Evolutionary conservation across 2,797 vertebrate species (phyloP).

Genomic region (Nannoperca australis): DNA sequence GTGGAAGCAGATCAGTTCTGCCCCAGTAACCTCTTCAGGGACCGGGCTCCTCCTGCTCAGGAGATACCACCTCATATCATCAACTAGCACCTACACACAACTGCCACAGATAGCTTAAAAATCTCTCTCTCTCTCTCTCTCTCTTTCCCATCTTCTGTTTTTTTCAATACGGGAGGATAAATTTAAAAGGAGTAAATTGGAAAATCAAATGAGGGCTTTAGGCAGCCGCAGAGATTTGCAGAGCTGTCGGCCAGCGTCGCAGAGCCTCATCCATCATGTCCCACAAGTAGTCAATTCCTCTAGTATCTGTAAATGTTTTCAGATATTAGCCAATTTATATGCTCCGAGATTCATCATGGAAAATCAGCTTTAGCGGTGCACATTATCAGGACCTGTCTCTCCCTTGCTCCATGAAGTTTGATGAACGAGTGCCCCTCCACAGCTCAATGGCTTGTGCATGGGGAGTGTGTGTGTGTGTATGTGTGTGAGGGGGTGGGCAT

Average conservation of each 20-base stretch:
- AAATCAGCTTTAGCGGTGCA: conserved; percentile 99
- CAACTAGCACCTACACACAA: conserved; percentile 77
- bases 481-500: conserved; percentile 26
- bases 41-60: conserved; percentile 88
- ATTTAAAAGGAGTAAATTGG: conserved; percentile 99
- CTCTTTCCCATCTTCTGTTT: conserved; percentile 61
- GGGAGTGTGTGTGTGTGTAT: conserved; percentile 53
- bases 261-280: conserved; percentile 99
- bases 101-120: conserved; percentile 61
- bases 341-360: conserved; percentile 99
- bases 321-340: conserved; percentile 99
- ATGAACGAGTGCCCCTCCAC: conserved; percentile 97
- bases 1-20: conserved; percentile 99
- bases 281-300: conserved; percentile 99
- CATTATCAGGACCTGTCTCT: conserved; percentile 95
- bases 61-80: conserved; percentile 80
- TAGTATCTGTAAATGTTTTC: conserved; percentile 99
- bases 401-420: conserved; percentile 99
- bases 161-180: conserved; percentile 93
- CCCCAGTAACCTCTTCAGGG: conserved; percentile 97
- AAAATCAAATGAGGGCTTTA: conserved; percentile 99
- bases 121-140: conserved; percentile 13
- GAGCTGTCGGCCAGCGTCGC: conserved; percentile 99
- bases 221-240: conserved; percentile 99
- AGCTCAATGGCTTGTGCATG: conserved; percentile 94